These are phyloP conservation scores for Morpho achilles DNA, from an alignment of 2,888 invertebrate species.

Conservation along the genomic window DNA sequence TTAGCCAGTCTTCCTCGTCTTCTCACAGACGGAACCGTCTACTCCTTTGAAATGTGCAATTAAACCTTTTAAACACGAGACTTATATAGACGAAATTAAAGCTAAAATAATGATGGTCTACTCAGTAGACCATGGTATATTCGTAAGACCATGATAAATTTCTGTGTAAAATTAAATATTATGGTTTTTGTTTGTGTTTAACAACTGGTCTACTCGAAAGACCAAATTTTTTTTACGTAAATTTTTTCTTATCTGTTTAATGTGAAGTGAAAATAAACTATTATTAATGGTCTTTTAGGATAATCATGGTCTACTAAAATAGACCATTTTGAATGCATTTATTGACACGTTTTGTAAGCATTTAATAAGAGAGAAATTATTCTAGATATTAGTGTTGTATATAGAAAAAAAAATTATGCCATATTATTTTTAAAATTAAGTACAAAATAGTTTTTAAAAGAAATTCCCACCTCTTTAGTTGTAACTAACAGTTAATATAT, in stretches of 20 bases:
- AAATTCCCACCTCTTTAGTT: constrained; percentile 41
- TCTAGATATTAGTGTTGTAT: constrained; percentile 7
- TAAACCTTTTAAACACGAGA: too few relatives aligned
- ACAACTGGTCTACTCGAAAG: too few relatives aligned
- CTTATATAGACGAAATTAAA: too few relatives aligned
- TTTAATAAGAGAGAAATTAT: too few relatives aligned
- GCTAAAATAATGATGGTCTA: too few relatives aligned
- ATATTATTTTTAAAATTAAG: constrained; percentile 48
- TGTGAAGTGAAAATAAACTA: too few relatives aligned
- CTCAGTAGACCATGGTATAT: too few relatives aligned
- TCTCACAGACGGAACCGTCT: constrained; percentile 28
- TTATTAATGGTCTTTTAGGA: not conserved
- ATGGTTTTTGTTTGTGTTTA: too few relatives aligned
- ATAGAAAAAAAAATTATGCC: constrained; percentile 38
- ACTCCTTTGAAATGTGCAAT: constrained; percentile 4
- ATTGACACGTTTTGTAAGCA: not conserved
- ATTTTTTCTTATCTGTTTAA: too few relatives aligned
- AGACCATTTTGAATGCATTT: constrained; percentile 6
- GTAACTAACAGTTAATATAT: constrained; percentile 18
- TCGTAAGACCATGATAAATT: too few relatives aligned
- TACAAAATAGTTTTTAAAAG: constrained; percentile 41
- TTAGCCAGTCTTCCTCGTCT: constrained; percentile 22
- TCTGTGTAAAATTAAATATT: too few relatives aligned
- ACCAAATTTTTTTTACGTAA: too few relatives aligned
- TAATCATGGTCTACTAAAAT: constrained; percentile 13